Conservation (phyloP, 2,888 invertebrate species). For the Altica lythri region DNA sequence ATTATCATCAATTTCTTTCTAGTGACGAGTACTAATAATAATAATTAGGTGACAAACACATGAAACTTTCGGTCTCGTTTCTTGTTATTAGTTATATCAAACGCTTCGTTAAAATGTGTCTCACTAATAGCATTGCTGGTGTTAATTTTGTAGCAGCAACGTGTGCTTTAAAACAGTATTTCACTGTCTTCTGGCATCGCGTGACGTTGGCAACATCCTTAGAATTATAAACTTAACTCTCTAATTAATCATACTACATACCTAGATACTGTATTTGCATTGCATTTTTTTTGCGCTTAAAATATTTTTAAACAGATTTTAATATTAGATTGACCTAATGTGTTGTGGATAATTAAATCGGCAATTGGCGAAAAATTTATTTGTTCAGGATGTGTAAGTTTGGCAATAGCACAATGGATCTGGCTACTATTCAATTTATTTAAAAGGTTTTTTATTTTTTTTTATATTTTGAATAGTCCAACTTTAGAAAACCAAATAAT, state of each 20-base stretch:
- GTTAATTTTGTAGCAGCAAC: conserved; percentile 37
- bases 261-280: conserved; percentile 16
- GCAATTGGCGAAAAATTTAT: conserved; percentile 2
- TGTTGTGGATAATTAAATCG: background rate
- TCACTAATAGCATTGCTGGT: conserved; percentile 31
- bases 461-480: too few relatives aligned
- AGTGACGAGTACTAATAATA: background rate
- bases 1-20: too few relatives aligned
- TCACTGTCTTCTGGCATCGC: conserved; percentile 37
- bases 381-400: too few relatives aligned
- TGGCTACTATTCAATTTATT: too few relatives aligned
- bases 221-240: conserved; percentile 30
- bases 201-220: conserved; percentile 32
- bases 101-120: conserved; percentile 27
- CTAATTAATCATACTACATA: conserved; percentile 18
- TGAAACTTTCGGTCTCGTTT: conserved; percentile 18
- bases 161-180: conserved; percentile 29
- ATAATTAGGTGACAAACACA: background rate
- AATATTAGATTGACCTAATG: background rate
- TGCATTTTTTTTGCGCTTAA: conserved; percentile 15
- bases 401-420: too few relatives aligned
- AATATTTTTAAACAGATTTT: conserved; percentile 14
- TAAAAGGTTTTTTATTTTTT: too few relatives aligned
- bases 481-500: too few relatives aligned
- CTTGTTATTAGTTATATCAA: conserved; percentile 19